Evolutionary conservation across 1,140 invertebrate species (phyloP).

Genomic region (Cryptotermes secundus): DNA sequence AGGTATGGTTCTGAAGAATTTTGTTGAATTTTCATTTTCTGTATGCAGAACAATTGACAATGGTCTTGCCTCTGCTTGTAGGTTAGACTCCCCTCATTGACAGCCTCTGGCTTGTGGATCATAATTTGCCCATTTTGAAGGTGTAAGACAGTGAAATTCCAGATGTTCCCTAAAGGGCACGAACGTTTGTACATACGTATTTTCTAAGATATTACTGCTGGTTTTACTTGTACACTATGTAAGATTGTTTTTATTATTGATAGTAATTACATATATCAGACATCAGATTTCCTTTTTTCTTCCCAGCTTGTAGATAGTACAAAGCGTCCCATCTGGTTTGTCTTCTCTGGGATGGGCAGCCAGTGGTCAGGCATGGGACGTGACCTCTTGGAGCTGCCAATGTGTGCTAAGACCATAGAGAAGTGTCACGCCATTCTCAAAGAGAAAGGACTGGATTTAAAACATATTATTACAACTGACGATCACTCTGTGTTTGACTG

Average conservation of each 20-base stretch:
- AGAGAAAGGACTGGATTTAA: constrained; percentile 51
- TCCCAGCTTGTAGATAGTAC: constrained; percentile 51
- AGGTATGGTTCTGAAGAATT: neutral
- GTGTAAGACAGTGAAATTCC: too few species aligned
- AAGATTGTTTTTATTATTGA: too few species aligned
- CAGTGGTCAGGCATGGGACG: constrained; percentile 64
- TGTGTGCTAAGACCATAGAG: constrained; percentile 56
- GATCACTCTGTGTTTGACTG: constrained; percentile 52
- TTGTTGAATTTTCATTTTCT: neutral
- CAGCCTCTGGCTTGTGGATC: too few species aligned
- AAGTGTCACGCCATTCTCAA: constrained; percentile 42
- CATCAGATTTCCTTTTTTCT: too few species aligned
- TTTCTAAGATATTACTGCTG: too few species aligned
- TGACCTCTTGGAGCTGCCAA: constrained; percentile 54
- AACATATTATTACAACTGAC: constrained; percentile 53
- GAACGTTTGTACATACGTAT: too few species aligned
- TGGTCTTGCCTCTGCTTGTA: too few species aligned
- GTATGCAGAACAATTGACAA: neutral
- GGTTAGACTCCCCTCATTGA: too few species aligned
- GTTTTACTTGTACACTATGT: too few species aligned
- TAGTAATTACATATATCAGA: neutral
- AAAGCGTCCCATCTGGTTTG: constrained; percentile 58
- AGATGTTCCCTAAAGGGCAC: too few species aligned
- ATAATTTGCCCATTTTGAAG: too few species aligned
- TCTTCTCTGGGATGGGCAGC: constrained; percentile 67